Conservation (phyloP, 2,888 invertebrate species). For the Andrena marginata region DNA sequence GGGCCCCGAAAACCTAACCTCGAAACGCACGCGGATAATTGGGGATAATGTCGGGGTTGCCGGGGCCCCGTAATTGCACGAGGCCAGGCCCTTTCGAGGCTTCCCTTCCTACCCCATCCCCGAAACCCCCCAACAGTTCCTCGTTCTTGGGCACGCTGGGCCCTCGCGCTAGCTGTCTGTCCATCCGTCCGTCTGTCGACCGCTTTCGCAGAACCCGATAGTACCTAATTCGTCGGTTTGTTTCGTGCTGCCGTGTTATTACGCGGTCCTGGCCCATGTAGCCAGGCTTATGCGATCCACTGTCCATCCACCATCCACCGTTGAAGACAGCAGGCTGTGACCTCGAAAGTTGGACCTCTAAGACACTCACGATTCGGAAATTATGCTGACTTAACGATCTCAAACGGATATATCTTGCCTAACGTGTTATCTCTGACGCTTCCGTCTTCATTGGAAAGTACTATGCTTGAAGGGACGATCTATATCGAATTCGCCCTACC, state of each 20-base stretch:
- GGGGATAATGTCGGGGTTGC: slow-evolving; percentile 84
- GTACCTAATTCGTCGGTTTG: slow-evolving; percentile 81
- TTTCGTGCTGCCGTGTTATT: slow-evolving; percentile 82
- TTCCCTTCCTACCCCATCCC: slow-evolving; percentile 56
- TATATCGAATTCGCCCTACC: too few species aligned
- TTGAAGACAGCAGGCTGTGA: slow-evolving; percentile 56
- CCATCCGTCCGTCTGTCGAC: slow-evolving; percentile 77
- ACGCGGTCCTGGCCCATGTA: slow-evolving; percentile 72
- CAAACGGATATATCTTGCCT: background rate
- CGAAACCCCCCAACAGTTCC: slow-evolving; percentile 50
- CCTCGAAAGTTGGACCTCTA: slow-evolving; percentile 54
- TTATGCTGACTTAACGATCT: slow-evolving; percentile 15
- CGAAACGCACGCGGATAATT: slow-evolving; percentile 84
- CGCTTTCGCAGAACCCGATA: slow-evolving; percentile 81
- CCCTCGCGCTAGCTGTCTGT: slow-evolving; percentile 73
- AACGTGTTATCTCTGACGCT: slow-evolving; percentile 8
- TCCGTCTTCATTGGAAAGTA: background rate
- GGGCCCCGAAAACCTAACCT: slow-evolving; percentile 81
- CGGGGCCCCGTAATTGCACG: slow-evolving; percentile 82
- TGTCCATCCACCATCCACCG: slow-evolving; percentile 55
- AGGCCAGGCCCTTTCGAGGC: slow-evolving; percentile 76
- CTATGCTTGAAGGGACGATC: background rate
- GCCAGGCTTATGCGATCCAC: slow-evolving; percentile 52
- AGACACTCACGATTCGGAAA: slow-evolving; percentile 37
- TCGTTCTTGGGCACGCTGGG: slow-evolving; percentile 66